Percentiles rank a stretch among this genome's conserved stretches.
phyloP scores from a whole-genome alignment of 2,888 invertebrate species.

The Cinara cedri region DNA sequence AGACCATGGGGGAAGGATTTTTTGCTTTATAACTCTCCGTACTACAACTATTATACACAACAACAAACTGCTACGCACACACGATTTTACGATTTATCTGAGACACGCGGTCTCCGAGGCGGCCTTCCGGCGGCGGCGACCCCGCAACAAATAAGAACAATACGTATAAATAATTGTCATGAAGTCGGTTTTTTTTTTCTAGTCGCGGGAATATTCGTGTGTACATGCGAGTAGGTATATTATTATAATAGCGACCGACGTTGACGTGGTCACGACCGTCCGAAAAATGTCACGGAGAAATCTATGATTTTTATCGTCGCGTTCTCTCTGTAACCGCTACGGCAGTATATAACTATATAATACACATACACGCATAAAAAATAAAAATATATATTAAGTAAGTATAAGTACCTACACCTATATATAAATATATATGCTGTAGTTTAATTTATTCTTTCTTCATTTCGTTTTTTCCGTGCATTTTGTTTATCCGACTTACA shows the following conservation, averaged over 20 bases:
- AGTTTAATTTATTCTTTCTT: constrained; percentile 49
- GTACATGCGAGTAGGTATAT: constrained; percentile 27
- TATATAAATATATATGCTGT: too few relatives aligned
- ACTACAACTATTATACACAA: neutral
- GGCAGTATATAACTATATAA: neutral
- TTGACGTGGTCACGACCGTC: constrained; percentile 48
- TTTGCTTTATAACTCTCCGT: neutral
- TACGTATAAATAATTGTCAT: constrained; percentile 56
- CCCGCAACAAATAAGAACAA: constrained; percentile 50
- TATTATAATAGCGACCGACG: neutral
- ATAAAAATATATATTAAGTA: neutral
- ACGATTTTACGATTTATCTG: constrained; percentile 55
- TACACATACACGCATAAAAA: too few relatives aligned
- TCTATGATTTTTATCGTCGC: constrained; percentile 54
- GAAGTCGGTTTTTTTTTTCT: constrained; percentile 48
- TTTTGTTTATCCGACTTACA: constrained; percentile 36
- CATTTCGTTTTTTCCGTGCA: neutral
- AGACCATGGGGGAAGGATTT: neutral
- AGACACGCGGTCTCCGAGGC: constrained; percentile 38
- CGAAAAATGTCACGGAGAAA: constrained; percentile 56
- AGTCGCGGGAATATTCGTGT: constrained; percentile 44
- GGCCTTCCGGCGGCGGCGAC: constrained; percentile 11
- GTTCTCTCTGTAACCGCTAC: neutral
- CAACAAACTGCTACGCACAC: constrained; percentile 6
- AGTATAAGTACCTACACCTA: too few relatives aligned